A percentile compares a stretch with the other conserved stretches of the same genome.
Conservation (phyloP, 2,888 invertebrate genomes). For the Hypomecis punctinalis region DNA sequence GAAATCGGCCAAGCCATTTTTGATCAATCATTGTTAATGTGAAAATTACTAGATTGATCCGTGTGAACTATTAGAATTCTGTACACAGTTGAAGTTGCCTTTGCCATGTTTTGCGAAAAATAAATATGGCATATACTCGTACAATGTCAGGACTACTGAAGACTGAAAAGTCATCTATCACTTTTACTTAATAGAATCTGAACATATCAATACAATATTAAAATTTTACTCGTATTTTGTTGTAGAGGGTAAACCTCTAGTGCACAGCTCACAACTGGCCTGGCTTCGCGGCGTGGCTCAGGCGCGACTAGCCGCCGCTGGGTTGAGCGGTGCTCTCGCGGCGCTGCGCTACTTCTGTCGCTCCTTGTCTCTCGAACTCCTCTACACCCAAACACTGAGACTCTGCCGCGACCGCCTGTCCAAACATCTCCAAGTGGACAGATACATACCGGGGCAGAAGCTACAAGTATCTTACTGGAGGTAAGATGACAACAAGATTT, state of each 20-base stretch:
- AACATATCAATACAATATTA: no score
- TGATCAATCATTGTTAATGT: no score
- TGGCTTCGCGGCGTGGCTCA: constrained; percentile 98
- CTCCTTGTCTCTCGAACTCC: constrained; percentile 95
- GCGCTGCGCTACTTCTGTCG: constrained; percentile 96
- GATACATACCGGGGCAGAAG: constrained; percentile 95
- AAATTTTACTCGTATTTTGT: background rate
- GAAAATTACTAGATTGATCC: no score
- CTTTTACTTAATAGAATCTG: no score
- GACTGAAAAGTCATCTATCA: no score
- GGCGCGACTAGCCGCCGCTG: constrained; percentile 91
- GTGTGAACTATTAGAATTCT: no score
- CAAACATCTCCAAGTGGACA: constrained; percentile 95
- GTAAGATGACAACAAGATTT: constrained; percentile 61
- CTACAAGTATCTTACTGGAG: constrained; percentile 98
- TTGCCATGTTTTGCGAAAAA: no score
- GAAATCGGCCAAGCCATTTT: no score
- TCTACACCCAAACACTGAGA: constrained; percentile 95
- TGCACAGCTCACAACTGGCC: constrained; percentile 96
- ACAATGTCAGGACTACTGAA: no score
- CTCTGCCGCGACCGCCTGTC: constrained; percentile 95
- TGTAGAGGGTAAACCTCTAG: constrained; percentile 96
- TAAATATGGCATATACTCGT: no score
- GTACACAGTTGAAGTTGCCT: no score
- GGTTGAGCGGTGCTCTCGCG: constrained; percentile 88